Base-by-base conservation (phyloP, 1,140 invertebrate species). In the Ostrea edulis region DNA sequence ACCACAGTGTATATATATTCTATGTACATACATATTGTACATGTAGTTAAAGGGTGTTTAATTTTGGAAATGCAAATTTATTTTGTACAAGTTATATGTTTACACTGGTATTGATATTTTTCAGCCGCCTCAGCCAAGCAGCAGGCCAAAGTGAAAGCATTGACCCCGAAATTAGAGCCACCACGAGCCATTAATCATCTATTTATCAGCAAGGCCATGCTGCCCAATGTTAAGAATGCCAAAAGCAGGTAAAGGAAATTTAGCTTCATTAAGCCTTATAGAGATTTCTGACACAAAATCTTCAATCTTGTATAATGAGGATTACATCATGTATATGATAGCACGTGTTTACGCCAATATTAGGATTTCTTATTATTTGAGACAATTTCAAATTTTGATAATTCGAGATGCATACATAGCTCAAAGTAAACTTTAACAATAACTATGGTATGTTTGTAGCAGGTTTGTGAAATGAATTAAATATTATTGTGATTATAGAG, bases 141-240 rank as follows among this genome's bases (percentile, higher is more conserved):
- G 12, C 71, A 83, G 51, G 71, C 88, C 29, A 91, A 89, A 52
- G 77, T 89, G 12, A 86, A 90, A n/a, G 89, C 89, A 12, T 89
- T 93, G n/a, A 87, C 92, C 12, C 92, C 93, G 12, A 91, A 91
- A 82, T 93, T 92, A 17, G 92, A 93, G 87, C 89, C 89, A 20
- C 92, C 93, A 9, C 89, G 86, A 7, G 93, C 93, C 58, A 91
- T 94, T 85, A 94, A 94, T 86, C 94, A 94, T 86, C 90, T 94
- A 22, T 94, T 94, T 90, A 88, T 94, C 51, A 92, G 93, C 8
- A 92, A 90, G 25, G 44, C 55, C 0, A 62, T 51, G 11, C 29
- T 77, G 82, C 65, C 71, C 9, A 85, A 54, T 20, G 86, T 55
- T 35, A 81, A 9, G 7, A 8, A 58, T 7, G 65, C 81, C 52